phyloP scores from a whole-genome alignment of 2,888 invertebrate genomes.

The Erebia ligea region DNA sequence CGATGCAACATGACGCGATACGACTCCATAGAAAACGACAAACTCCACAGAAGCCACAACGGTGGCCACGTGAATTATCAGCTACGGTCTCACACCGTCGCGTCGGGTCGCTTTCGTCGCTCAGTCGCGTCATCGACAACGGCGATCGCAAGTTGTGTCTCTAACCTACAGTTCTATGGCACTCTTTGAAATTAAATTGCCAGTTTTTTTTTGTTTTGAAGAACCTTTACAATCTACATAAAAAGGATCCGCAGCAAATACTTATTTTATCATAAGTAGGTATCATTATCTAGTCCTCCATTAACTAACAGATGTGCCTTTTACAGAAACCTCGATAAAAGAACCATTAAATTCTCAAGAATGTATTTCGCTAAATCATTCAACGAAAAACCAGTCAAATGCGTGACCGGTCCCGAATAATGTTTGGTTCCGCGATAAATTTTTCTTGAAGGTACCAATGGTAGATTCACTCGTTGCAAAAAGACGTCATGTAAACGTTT shows the following conservation, averaged over 20 bases:
- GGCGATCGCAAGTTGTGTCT: no score
- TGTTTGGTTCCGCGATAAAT: neutral
- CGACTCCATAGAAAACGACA: no score
- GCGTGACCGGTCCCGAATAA: neutral
- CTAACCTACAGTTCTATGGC: neutral
- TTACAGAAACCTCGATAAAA: slow-evolving; percentile 20
- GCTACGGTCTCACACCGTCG: no score
- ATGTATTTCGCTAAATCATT: slow-evolving; percentile 30
- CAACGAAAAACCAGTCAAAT: slow-evolving; percentile 13
- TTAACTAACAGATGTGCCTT: slow-evolving; percentile 22
- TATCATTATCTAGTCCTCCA: slow-evolving; percentile 2
- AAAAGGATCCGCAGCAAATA: neutral
- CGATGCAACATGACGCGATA: no score
- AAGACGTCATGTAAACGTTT: no score
- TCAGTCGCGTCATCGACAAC: no score
- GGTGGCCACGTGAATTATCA: no score
- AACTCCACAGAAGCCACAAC: no score
- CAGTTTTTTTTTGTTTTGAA: neutral
- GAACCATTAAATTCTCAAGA: slow-evolving; percentile 32
- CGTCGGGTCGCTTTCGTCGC: no score
- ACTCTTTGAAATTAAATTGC: neutral
- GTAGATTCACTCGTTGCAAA: no score
- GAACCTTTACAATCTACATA: neutral
- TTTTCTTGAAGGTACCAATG: neutral
- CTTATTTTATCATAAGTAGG: slow-evolving; percentile 10